Percentiles rank a stretch among this genome's conserved stretches.
phyloP scores from a whole-genome alignment of 2,113 vertebrate species.

The Alaudala cheleensis region DNA sequence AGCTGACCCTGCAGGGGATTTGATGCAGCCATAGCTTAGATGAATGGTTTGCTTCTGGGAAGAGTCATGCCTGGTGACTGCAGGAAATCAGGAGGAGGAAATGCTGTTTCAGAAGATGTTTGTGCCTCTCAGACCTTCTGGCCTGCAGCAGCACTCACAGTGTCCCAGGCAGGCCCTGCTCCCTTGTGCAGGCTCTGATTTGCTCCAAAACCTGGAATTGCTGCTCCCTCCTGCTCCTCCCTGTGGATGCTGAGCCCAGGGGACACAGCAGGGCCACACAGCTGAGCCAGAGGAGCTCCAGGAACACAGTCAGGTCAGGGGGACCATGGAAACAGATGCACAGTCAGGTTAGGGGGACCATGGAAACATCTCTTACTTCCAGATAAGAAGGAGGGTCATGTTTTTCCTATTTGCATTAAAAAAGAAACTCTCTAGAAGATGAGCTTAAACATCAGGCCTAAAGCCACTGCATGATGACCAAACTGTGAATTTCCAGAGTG shows the following conservation, averaged over 20 bases:
- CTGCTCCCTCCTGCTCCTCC: neutral
- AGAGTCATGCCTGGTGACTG: neutral
- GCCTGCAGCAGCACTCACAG: neutral
- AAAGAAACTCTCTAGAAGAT: neutral
- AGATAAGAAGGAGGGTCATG: neutral
- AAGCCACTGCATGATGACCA: neutral
- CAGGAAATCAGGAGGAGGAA: neutral
- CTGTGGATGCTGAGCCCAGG: neutral
- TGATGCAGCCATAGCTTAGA: neutral
- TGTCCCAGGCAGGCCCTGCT: neutral
- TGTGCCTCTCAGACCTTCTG: neutral
- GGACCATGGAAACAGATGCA: constrained; percentile 34
- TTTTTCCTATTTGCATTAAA: neutral
- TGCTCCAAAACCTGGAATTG: neutral
- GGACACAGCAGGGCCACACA: neutral
- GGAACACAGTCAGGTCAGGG: constrained; percentile 16
- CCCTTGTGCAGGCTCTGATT: neutral
- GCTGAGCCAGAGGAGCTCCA: neutral
- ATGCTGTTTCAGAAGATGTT: neutral
- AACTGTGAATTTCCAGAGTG: neutral
- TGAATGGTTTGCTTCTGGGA: neutral
- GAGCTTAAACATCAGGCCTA: neutral
- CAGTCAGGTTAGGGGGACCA: constrained; percentile 7
- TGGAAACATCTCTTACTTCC: constrained; percentile 31
- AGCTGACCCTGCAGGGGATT: neutral